These are phyloP conservation scores for Hipposideros larvatus DNA, from an alignment of 2,797 vertebrate species.

Conservation along the genomic window DNA sequence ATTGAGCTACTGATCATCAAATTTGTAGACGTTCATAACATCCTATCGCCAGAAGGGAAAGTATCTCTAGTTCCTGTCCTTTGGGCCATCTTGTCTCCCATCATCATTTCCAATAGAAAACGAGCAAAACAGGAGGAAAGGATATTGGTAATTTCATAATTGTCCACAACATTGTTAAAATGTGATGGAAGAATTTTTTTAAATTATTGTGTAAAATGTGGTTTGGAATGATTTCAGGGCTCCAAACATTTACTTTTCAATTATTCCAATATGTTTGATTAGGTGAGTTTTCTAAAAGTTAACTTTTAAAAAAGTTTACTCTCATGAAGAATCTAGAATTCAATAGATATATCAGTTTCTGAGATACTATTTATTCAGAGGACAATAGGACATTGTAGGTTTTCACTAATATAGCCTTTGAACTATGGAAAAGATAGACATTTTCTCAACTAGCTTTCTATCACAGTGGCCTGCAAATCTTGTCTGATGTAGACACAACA, in stretches of 20 bases:
- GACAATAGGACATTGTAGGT: not conserved
- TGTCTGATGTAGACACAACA: not conserved
- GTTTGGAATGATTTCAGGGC: constrained; percentile 27
- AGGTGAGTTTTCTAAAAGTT: constrained; percentile 40
- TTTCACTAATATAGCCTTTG: constrained; percentile 2
- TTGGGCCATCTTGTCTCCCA: not conserved
- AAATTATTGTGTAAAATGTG: not conserved
- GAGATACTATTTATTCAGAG: constrained; percentile 1
- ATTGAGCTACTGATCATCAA: not conserved
- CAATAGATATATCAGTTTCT: constrained; percentile 1
- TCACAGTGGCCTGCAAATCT: not conserved
- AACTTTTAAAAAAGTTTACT: not conserved
- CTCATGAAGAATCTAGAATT: constrained; percentile 23
- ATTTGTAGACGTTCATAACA: not conserved
- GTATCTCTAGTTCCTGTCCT: not conserved
- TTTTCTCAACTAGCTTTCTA: constrained; percentile 23
- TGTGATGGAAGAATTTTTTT: not conserved
- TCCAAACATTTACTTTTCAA: constrained; percentile 4
- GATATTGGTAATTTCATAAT: not conserved
- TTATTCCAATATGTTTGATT: constrained; percentile 25
- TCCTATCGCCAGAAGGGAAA: constrained; percentile 26
- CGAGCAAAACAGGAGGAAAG: not conserved
- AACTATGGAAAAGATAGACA: not conserved
- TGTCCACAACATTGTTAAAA: constrained; percentile 31
- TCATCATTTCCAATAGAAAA: constrained; percentile 46